Percentiles rank a stretch among this genome's conserved stretches.
These are phyloP conservation scores for Nudaria mundana DNA, from an alignment of 2,888 invertebrate species.

Conservation along the genomic window DNA sequence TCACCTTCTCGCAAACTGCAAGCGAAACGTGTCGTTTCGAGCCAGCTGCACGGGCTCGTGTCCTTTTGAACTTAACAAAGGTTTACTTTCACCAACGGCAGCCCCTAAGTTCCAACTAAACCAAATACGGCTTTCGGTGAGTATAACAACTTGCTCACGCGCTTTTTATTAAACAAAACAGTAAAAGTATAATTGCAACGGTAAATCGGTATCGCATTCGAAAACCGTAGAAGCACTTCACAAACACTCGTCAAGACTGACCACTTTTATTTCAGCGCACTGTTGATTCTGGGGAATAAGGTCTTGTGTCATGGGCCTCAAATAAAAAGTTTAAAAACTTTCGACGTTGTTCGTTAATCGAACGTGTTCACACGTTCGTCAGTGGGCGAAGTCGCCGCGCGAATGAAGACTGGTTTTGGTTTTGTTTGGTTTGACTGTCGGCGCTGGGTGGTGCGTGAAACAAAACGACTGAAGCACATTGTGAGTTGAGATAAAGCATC, in stretches of 20 bases:
- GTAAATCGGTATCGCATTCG: constrained; percentile 62
- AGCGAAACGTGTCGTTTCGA: constrained; percentile 68
- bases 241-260: constrained; percentile 51
- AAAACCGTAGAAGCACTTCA: constrained; percentile 63
- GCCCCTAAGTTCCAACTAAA: constrained; percentile 61
- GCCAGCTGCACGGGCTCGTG: constrained; percentile 67
- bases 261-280: constrained; percentile 64
- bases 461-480: constrained; percentile 56
- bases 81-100: constrained; percentile 77
- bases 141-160: constrained; percentile 65
- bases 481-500: constrained; percentile 47
- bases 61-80: constrained; percentile 79
- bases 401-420: constrained; percentile 30
- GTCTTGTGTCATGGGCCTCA: constrained; percentile 53
- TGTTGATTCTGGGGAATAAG: constrained; percentile 45
- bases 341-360: constrained; percentile 54
- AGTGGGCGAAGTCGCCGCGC: constrained; percentile 61
- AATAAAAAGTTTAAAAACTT: constrained; percentile 71
- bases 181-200: constrained; percentile 76
- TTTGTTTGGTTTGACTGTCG: constrained; percentile 2
- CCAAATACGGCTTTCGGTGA: constrained; percentile 69
- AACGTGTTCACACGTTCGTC: constrained; percentile 48
- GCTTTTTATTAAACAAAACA: constrained; percentile 73
- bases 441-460: constrained; percentile 34
- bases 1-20: constrained; percentile 71